These are phyloP conservation scores for Achlya flavicornis DNA, from an alignment of 2,888 invertebrate species.

Conservation along the genomic window DNA sequence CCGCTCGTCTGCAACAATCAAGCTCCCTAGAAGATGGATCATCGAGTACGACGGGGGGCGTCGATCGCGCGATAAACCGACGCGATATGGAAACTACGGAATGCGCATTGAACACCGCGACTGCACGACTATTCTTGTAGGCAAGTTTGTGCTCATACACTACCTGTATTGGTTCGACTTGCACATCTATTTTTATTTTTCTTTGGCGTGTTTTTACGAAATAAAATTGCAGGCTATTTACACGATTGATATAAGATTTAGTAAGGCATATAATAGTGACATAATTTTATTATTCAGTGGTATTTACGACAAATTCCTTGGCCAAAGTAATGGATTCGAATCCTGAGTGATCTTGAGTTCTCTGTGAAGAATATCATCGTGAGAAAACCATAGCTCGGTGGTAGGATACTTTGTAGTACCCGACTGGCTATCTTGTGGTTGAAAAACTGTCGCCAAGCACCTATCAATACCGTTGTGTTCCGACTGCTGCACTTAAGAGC, in stretches of 20 bases:
- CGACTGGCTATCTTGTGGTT: no score
- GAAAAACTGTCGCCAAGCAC: no score
- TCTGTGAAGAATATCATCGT: no score
- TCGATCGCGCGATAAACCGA: constrained; percentile 67
- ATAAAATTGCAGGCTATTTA: background rate
- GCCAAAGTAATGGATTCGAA: no score
- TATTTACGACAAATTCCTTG: no score
- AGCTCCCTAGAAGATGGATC: constrained; percentile 75
- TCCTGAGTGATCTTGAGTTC: no score
- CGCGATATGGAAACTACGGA: constrained; percentile 72
- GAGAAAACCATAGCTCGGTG: no score
- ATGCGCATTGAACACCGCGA: constrained; percentile 54
- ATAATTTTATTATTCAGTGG: no score
- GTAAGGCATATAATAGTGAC: no score
- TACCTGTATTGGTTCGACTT: constrained; percentile 19
- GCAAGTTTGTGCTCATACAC: constrained; percentile 19
- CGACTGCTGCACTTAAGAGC: no score
- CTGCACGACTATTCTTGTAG: constrained; percentile 28
- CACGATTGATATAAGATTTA: no score
- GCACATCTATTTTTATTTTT: constrained; percentile 11
- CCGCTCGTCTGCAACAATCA: constrained; percentile 47
- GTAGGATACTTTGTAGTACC: background rate
- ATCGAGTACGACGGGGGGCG: constrained; percentile 67
- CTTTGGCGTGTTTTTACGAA: background rate
- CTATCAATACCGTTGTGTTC: no score